These are phyloP conservation scores for Lynx canadensis DNA, from an alignment of 2,113 vertebrate species.

Conservation along the genomic window DNA sequence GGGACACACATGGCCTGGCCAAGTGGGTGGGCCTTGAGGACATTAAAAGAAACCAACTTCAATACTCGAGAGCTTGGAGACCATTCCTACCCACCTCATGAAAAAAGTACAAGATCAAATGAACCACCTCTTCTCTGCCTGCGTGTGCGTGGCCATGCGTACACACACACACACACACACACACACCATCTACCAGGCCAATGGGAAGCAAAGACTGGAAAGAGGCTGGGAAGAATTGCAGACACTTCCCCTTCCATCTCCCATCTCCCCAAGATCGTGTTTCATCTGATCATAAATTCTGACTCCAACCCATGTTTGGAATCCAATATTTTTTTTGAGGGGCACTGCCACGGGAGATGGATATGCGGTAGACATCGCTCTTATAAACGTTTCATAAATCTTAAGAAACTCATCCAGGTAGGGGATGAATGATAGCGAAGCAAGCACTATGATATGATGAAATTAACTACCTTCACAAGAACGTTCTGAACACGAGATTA, in stretches of 20 bases:
- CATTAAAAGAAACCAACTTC: not conserved
- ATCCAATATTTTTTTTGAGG: not conserved
- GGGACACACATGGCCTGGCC: not conserved
- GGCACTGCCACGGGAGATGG: not conserved
- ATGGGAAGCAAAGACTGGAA: not conserved
- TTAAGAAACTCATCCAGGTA: not conserved
- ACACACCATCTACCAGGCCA: not conserved
- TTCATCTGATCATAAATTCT: not conserved
- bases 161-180: accelerated
- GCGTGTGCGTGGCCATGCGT: too few species aligned
- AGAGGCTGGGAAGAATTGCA: not conserved
- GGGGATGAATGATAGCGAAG: not conserved
- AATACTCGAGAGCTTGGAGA: not conserved
- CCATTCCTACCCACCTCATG: not conserved
- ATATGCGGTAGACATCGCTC: not conserved
- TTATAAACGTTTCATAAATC: not conserved
- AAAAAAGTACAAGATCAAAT: not conserved
- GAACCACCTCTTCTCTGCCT: not conserved
- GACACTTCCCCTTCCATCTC: not conserved
- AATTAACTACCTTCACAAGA: not conserved
- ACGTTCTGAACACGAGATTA: not conserved
- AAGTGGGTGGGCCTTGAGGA: not conserved
- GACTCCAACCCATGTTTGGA: not conserved
- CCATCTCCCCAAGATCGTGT: not conserved
- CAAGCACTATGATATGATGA: not conserved